Evolutionary conservation across 2,888 invertebrate species (phyloP).

Genomic region (Pseudeuparius sepicola): DNA sequence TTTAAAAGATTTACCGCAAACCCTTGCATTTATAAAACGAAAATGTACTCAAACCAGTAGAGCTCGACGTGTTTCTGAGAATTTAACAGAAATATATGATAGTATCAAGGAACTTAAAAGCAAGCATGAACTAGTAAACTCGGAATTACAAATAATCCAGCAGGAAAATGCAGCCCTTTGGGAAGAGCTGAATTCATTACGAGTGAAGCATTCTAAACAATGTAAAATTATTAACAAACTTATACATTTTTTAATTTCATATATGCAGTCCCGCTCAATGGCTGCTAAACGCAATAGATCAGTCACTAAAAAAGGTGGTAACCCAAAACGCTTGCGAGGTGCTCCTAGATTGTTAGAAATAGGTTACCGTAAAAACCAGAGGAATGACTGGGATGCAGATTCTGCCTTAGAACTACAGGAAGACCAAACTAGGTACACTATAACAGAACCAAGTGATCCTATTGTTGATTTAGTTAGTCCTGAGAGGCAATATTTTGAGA

Average conservation of each 20-base stretch:
- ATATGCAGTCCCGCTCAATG: constrained; percentile 26
- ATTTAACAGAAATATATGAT: constrained; percentile 18
- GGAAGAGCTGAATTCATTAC: constrained; percentile 26
- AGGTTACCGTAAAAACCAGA: no score
- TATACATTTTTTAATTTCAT: constrained; percentile 28
- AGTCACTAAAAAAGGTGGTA: constrained; percentile 20
- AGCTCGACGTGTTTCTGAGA: background rate
- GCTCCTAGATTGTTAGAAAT: constrained; percentile 25
- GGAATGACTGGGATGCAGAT: no score
- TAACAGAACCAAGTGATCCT: no score
- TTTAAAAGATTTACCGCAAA: constrained; percentile 66
- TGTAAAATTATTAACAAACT: constrained; percentile 29
- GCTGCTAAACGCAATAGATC: constrained; percentile 21
- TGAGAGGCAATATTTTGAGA: no score
- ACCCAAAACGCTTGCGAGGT: constrained; percentile 20
- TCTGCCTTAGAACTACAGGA: no score
- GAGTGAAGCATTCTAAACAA: constrained; percentile 27
- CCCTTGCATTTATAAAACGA: constrained; percentile 68
- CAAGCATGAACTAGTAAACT: constrained; percentile 23
- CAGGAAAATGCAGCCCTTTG: constrained; percentile 28
- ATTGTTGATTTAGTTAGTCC: no score
- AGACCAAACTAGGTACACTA: no score
- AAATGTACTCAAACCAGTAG: constrained; percentile 40
- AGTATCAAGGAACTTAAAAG: constrained; percentile 24
- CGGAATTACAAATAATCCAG: constrained; percentile 24